Percentiles rank a stretch among this genome's conserved stretches.
Evolutionary conservation across 2,113 vertebrate genomes (phyloP).

Genomic region (Trachemys scripta): DNA sequence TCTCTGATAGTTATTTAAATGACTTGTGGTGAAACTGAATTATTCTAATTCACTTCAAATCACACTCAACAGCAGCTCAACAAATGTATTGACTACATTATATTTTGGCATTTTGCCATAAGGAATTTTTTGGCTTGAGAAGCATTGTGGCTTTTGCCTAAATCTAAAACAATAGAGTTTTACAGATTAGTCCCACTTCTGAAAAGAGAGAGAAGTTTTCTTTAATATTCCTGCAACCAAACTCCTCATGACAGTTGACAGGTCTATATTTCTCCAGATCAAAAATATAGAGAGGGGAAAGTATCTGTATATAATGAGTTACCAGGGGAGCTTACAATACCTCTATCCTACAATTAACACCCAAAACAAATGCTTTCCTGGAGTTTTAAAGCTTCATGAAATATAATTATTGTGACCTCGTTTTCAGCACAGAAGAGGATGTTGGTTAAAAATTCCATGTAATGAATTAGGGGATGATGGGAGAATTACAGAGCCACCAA

Average conservation of each 20-base stretch:
- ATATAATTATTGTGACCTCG: background rate
- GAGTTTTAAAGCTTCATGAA: background rate
- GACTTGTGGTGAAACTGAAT: background rate
- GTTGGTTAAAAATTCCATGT: background rate
- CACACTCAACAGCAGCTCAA: background rate
- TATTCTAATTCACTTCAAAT: slow-evolving; percentile 2
- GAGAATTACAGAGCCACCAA: background rate
- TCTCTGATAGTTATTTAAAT: background rate
- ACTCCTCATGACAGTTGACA: background rate
- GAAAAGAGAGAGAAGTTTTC: background rate
- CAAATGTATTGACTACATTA: background rate
- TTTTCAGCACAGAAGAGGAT: background rate
- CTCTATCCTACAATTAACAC: background rate
- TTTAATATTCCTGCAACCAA: background rate
- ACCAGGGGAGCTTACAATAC: background rate
- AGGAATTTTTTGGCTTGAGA: background rate
- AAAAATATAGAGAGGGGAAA: background rate
- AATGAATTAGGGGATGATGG: background rate
- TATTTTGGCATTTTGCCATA: background rate
- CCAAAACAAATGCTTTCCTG: background rate
- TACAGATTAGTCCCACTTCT: background rate
- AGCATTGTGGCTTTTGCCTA: background rate
- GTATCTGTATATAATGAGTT: background rate
- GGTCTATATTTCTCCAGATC: fast-evolving
- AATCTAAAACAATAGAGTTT: background rate